Percentiles rank a stretch among this genome's conserved stretches.
Conservation (phyloP, 1,140 invertebrate genomes). For the Drosophila chauvacae region DNA sequence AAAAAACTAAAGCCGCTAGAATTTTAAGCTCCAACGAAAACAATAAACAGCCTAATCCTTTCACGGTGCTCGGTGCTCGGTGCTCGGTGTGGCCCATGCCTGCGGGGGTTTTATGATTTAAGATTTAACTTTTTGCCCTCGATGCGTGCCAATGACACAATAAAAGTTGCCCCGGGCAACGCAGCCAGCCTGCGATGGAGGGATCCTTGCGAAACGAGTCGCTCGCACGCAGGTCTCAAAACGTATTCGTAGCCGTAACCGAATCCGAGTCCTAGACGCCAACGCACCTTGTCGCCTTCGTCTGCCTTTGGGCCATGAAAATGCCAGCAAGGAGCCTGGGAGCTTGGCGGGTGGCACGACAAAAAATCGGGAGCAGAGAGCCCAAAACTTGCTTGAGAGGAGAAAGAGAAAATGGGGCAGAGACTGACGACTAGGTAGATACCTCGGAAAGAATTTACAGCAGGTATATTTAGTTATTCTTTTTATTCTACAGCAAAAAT, state of each 20-base stretch:
- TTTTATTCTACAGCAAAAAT: neutral
- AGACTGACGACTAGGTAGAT: conserved; percentile 7
- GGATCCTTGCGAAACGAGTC: conserved; percentile 65
- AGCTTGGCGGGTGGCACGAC: conserved; percentile 23
- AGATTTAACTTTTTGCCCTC: conserved; percentile 67
- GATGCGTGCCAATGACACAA: conserved; percentile 74
- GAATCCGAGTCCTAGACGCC: conserved; percentile 46
- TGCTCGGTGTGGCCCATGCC: neutral
- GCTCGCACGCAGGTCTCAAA: conserved; percentile 54
- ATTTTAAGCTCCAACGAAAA: conserved; percentile 21
- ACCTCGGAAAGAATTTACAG: neutral
- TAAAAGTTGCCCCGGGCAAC: conserved; percentile 65
- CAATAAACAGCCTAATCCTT: conserved; percentile 43
- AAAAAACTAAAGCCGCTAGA: conserved; percentile 8
- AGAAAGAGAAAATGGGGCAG: conserved; percentile 39
- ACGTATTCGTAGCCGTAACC: neutral
- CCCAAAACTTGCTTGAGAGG: conserved; percentile 10
- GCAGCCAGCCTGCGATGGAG: neutral
- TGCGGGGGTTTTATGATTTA: conserved; percentile 61
- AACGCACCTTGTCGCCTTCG: conserved; percentile 54
- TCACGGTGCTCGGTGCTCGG: neutral
- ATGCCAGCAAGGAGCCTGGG: conserved; percentile 22
- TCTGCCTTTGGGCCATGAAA: conserved; percentile 69
- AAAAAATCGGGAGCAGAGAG: conserved; percentile 16
- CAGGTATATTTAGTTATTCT: neutral